phyloP scores from a whole-genome alignment of 2,797 vertebrate species.

The Manis pentadactyla region DNA sequence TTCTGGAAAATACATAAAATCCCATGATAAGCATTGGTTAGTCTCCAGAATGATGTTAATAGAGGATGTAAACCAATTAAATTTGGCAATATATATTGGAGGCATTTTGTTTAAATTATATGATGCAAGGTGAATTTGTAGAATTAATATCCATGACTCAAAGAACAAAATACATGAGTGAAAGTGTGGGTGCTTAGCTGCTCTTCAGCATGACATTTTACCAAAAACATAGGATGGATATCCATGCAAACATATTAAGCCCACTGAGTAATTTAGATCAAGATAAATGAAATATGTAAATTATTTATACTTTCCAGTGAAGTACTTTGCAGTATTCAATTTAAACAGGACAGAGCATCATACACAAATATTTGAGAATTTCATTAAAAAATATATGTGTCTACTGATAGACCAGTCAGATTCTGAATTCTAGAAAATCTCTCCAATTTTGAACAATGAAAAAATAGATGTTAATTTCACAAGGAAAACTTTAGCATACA shows the following conservation, averaged over 20 bases:
- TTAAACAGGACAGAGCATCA: slow-evolving; percentile 15
- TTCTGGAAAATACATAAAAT: slow-evolving; percentile 47
- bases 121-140: slow-evolving; percentile 57
- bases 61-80: slow-evolving; percentile 16
- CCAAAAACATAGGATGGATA: neutral
- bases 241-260: neutral
- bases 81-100: neutral
- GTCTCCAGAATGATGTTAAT: slow-evolving; percentile 18
- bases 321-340: slow-evolving; percentile 5
- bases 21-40: slow-evolving; percentile 23
- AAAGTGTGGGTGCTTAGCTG: neutral
- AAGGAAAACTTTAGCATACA: neutral
- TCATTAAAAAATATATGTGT: slow-evolving; percentile 32
- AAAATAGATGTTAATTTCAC: neutral
- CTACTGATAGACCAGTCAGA: neutral
- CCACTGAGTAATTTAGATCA: slow-evolving; percentile 40
- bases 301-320: slow-evolving; percentile 55
- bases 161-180: neutral
- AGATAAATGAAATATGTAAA: slow-evolving; percentile 53
- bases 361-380: slow-evolving; percentile 27
- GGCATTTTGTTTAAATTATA: slow-evolving; percentile 47
- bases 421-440: slow-evolving; percentile 40
- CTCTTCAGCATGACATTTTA: neutral
- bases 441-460: slow-evolving; percentile 33
- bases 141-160: slow-evolving; percentile 15